A percentile compares a stretch with the other conserved stretches of the same genome.
Conservation (phyloP, 2,113 vertebrate species). For the Percina caprodes region DNA sequence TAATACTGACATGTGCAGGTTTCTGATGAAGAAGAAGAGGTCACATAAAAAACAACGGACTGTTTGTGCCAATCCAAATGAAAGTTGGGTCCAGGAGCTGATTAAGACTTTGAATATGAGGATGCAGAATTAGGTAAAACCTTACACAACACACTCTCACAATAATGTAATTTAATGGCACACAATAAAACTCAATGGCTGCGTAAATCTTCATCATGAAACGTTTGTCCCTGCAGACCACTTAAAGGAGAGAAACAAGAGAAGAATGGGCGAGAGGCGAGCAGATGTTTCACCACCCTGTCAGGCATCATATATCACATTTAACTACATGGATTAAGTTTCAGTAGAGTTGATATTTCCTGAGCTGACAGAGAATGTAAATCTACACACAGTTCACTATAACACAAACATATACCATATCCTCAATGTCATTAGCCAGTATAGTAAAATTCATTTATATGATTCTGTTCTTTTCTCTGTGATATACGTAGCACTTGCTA, state of each 20-base stretch:
- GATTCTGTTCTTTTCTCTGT: constrained; percentile 29
- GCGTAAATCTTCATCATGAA: constrained; percentile 1
- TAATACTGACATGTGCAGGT: constrained; percentile 44
- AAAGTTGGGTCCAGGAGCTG: constrained; percentile 11
- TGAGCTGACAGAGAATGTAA: constrained; percentile 51
- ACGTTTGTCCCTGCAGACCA: constrained; percentile 37
- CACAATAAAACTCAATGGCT: background rate
- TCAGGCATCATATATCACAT: constrained; percentile 37
- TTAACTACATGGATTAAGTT: constrained; percentile 26
- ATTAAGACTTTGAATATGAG: fast-evolving
- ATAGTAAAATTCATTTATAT: background rate
- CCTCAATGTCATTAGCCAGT: constrained; percentile 22
- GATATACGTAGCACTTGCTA: constrained; percentile 40
- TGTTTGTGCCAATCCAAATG: constrained; percentile 61
- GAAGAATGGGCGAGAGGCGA: constrained; percentile 13
- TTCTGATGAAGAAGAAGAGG: constrained; percentile 40
- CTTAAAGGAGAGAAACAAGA: constrained; percentile 7
- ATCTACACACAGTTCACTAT: constrained; percentile 26
- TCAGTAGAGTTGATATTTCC: constrained; percentile 49
- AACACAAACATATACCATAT: constrained; percentile 2
- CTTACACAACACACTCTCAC: background rate
- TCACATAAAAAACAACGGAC: fast-evolving
- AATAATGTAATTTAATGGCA: background rate
- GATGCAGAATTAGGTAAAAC: constrained; percentile 11
- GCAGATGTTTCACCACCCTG: constrained; percentile 10